phyloP scores from a whole-genome alignment of 1,140 invertebrate genomes.

The Conus ventricosus region DNA sequence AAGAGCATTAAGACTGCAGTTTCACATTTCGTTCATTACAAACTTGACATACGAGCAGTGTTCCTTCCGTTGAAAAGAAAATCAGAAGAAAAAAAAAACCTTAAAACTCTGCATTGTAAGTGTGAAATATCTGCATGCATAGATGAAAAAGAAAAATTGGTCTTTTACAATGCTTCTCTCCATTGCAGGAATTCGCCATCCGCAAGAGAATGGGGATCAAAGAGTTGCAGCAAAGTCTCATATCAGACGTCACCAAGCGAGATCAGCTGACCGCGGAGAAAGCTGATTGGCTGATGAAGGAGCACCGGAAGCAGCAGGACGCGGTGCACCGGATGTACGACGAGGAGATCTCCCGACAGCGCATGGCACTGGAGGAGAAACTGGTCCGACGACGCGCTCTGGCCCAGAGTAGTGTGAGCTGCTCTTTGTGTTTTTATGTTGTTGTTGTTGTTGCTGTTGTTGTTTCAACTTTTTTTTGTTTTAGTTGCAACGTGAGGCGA shows the following conservation, averaged over 20 bases:
- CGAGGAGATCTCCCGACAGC: constrained; percentile 70
- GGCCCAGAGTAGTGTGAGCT: constrained; percentile 65
- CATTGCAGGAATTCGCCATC: constrained; percentile 67
- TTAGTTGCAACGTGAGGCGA: too few species aligned
- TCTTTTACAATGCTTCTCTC: background rate
- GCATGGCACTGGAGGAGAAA: constrained; percentile 71
- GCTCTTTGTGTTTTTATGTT: background rate
- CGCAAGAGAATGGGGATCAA: constrained; percentile 66
- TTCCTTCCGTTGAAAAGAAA: too few species aligned
- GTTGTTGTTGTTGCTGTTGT: too few species aligned
- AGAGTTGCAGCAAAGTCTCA: constrained; percentile 61
- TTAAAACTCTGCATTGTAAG: too few species aligned
- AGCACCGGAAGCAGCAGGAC: constrained; percentile 66
- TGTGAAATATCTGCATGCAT: too few species aligned
- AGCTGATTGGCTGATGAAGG: constrained; percentile 69
- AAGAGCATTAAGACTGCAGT: too few species aligned
- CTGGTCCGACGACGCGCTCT: constrained; percentile 65
- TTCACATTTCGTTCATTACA: too few species aligned
- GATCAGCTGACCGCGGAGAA: constrained; percentile 62
- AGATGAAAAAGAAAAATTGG: too few species aligned
- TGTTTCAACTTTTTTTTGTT: too few species aligned
- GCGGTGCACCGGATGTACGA: constrained; percentile 66
- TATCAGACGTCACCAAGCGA: constrained; percentile 54
- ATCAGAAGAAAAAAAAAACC: too few species aligned
- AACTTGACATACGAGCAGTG: too few species aligned